Conservation (phyloP, 1,140 invertebrate genomes). For the silkworm (Bombyx mori) region ASM3026992v2 NC_085109.1:6562501-6563000, state of each 20-base stretch:
- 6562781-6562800: slow-evolving; percentile 40
- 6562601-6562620: slow-evolving; percentile 6
- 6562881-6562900: slow-evolving; percentile 42
- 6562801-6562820: slow-evolving; percentile 48
- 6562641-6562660: neutral
- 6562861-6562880: slow-evolving; percentile 58
- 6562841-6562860: slow-evolving; percentile 44
- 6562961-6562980: slow-evolving; percentile 30
- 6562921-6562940: slow-evolving; percentile 25
- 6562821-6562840: slow-evolving; percentile 37
- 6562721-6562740: no score
- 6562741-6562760: slow-evolving; percentile 19
- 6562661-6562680: no score
- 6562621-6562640: slow-evolving; percentile 3
- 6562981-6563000: slow-evolving; percentile 39
- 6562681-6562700: no score
- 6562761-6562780: slow-evolving; percentile 33
- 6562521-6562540: slow-evolving; percentile 27
- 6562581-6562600: slow-evolving; percentile 14
- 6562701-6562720: no score
- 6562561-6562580: slow-evolving; percentile 9
- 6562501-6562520: slow-evolving; percentile 20
- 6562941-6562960: slow-evolving; percentile 32
- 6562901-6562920: slow-evolving; percentile 35
- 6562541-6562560: slow-evolving; percentile 26